A percentile compares a stretch with the other conserved stretches of the same genome.
Evolutionary conservation across 2,113 vertebrate genomes (phyloP).

Genomic region (Halcyon senegalensis): DNA sequence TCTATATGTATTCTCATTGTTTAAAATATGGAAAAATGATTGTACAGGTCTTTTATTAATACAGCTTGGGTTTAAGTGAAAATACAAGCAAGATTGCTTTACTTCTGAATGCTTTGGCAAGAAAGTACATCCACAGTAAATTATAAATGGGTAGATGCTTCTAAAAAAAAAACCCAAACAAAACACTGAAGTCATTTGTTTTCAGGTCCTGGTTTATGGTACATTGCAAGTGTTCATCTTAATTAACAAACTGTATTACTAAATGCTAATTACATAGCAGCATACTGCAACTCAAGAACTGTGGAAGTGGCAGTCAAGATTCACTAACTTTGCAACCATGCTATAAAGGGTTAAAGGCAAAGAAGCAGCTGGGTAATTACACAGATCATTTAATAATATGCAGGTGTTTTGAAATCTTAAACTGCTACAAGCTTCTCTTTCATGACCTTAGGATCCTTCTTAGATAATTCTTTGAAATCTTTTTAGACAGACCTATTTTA

Average conservation of each 20-base stretch:
- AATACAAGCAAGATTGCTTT: not conserved
- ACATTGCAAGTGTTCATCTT: not conserved
- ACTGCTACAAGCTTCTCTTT: not conserved
- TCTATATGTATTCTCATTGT: not conserved
- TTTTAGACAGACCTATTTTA: not conserved
- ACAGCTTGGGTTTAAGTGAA: not conserved
- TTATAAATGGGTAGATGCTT: not conserved
- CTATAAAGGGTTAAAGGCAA: not conserved
- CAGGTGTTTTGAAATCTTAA: not conserved
- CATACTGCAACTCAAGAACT: not conserved
- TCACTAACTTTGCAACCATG: not conserved
- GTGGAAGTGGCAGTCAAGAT: not conserved
- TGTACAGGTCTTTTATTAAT: not conserved
- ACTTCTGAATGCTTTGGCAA: not conserved
- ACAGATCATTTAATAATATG: not conserved
- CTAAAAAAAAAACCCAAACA: not conserved
- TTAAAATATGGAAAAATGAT: not conserved
- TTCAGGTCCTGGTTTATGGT: not conserved
- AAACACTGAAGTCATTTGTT: not conserved
- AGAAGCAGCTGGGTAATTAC: not conserved
- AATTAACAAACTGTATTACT: not conserved
- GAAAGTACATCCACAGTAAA: not conserved
- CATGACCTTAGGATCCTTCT: not conserved
- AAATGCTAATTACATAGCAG: not conserved
- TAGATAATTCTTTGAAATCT: too few species aligned